phyloP scores from a whole-genome alignment of 2,888 invertebrate genomes.

The Caenorhabditis angaria region DNA sequence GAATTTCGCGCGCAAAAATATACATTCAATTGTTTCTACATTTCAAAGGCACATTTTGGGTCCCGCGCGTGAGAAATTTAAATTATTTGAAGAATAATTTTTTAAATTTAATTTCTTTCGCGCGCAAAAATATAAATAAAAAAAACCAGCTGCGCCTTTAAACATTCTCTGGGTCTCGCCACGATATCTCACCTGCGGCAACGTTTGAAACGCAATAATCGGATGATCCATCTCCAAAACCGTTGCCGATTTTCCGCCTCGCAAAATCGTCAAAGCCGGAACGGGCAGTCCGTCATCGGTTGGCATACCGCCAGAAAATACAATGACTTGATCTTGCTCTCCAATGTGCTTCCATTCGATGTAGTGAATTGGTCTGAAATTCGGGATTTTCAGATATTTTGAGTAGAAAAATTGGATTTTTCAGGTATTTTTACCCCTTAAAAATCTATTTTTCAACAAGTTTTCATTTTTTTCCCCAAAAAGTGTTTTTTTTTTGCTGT shows the following conservation, averaged over 20 bases:
- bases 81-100: no score
- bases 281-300: slow-evolving; percentile 69
- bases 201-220: slow-evolving; percentile 93
- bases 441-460: no score
- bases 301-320: slow-evolving; percentile 71
- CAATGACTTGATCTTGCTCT: slow-evolving; percentile 65
- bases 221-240: slow-evolving; percentile 99
- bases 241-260: slow-evolving; percentile 66
- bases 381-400: neutral
- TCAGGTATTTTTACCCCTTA: neutral
- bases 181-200: slow-evolving; percentile 74
- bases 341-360: slow-evolving; percentile 65
- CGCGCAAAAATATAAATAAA: no score
- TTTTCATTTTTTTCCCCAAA: neutral
- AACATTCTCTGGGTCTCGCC: no score
- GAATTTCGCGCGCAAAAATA: no score
- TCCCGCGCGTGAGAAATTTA: no score
- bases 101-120: no score
- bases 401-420: neutral
- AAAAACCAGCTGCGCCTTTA: no score
- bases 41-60: no score
- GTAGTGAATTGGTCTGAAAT: slow-evolving; percentile 58
- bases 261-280: slow-evolving; percentile 74
- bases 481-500: neutral
- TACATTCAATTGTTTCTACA: no score